Base-by-base conservation (phyloP, 2,888 invertebrate genomes). In the Ptilodon capucinus region DNA sequence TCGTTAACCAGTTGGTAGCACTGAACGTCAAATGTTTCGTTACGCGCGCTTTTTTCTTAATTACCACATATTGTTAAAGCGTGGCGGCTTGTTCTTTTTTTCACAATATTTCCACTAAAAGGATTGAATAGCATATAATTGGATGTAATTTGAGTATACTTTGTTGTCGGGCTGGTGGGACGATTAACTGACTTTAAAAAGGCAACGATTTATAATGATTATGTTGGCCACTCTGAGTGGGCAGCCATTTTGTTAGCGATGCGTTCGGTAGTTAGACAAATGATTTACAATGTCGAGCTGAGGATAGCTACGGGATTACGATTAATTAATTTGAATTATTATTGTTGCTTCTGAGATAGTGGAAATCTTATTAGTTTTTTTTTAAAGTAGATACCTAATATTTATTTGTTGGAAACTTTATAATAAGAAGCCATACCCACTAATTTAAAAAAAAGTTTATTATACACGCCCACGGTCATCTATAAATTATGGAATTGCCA, bases 121-220 rank as follows among this genome's bases (percentile, higher is more conserved):
- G 86, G 82, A 84, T 85, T 90, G 88, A 90, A 91, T 90, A 79
- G 84, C 76, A 79, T 81, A 87, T 91, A 91, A 91, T 91, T 91
- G 90, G 87, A 80, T 88, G 90, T 91, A 90, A 90, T 90, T 86
- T 83, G 86, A 87, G 81, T 77, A 74, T 79, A 85, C 83, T 86
- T 89, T 86, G 88, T 84, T 83, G 83, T 80, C 68, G 78, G 69
- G 76, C 74, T 76, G 74, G 76, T 81, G 74, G 76, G 71, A 76
- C 79, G 81, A 81, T 79, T 84, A 84, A 80, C 76, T 76, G 76
- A 74, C 73, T 74, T 76, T 79, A 76, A 79, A 78, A 80, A 81
- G 77, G 71, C 71, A 78, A 79, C 76, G 76, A 82, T 84, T 84
- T 83, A 78, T 76, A 75, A 76, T 76, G 74, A 73, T 73, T 73